phyloP scores from a whole-genome alignment of 2,113 vertebrate genomes.

The Myxocyprinus asiaticus region DNA sequence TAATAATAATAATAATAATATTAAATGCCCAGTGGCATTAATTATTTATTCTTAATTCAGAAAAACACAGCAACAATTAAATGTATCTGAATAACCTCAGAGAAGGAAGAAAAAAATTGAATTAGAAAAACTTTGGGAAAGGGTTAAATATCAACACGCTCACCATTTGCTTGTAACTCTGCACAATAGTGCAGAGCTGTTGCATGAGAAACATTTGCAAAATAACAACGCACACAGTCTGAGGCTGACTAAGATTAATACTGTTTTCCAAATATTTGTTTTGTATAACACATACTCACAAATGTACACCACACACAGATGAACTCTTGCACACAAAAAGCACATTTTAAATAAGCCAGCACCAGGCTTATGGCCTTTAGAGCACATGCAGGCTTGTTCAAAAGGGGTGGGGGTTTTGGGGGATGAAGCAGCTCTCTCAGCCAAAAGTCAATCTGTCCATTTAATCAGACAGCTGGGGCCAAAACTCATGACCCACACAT shows the following conservation, averaged over 20 bases:
- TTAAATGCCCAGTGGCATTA: too few relatives aligned
- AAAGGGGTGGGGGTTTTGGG: neutral
- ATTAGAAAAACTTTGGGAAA: too few relatives aligned
- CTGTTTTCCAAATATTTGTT: conserved; percentile 11
- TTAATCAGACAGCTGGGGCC: conserved; percentile 36
- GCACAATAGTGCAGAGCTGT: too few relatives aligned
- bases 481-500: conserved; percentile 30
- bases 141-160: too few relatives aligned
- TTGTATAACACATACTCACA: conserved; percentile 4
- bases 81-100: too few relatives aligned
- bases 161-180: too few relatives aligned
- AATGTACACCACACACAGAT: conserved; percentile 18
- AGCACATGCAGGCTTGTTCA: conserved; percentile 19
- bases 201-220: neutral
- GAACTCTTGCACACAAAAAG: conserved; percentile 22
- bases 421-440: neutral
- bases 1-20: too few relatives aligned
- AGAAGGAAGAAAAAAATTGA: too few relatives aligned
- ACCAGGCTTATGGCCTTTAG: conserved; percentile 24
- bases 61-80: too few relatives aligned
- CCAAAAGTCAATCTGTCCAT: conserved; percentile 32
- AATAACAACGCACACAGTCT: conserved; percentile 45
- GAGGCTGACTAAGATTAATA: conserved; percentile 45
- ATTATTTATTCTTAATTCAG: too few relatives aligned
- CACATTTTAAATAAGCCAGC: conserved; percentile 11